These are phyloP conservation scores for Caenorhabditis japonica DNA, from an alignment of 2,888 invertebrate genomes.

Conservation along the genomic window DNA sequence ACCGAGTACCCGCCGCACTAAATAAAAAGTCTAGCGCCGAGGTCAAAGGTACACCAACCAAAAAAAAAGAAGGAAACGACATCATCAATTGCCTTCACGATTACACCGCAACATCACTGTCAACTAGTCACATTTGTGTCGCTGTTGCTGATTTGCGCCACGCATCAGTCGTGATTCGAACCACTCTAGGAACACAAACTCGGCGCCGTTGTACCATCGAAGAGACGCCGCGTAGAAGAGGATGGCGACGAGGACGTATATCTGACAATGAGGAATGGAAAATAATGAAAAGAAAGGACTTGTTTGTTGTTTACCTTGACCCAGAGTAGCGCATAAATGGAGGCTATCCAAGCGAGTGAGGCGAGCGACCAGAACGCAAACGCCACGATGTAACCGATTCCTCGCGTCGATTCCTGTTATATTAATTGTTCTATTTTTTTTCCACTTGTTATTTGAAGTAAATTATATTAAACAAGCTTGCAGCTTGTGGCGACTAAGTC, in stretches of 20 bases:
- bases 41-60: slow-evolving; percentile 9
- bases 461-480: no score
- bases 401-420: slow-evolving; percentile 55
- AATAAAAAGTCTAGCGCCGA: no score
- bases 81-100: slow-evolving; percentile 13
- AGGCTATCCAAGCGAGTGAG: slow-evolving; percentile 63
- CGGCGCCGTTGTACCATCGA: slow-evolving; percentile 64
- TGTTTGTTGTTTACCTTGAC: slow-evolving; percentile 41
- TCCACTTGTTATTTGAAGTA: no score
- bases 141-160: background rate
- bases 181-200: slow-evolving; percentile 69
- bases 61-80: background rate
- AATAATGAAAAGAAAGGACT: background rate
- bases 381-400: slow-evolving; percentile 62
- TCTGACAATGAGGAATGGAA: slow-evolving; percentile 15
- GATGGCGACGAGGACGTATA: slow-evolving; percentile 61
- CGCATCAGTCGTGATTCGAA: slow-evolving; percentile 55
- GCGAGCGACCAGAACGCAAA: slow-evolving; percentile 68
- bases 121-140: slow-evolving; percentile 5
- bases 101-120: slow-evolving; percentile 14
- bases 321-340: slow-evolving; percentile 39
- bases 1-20: no score
- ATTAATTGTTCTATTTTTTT: background rate
- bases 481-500: no score
- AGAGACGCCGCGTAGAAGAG: slow-evolving; percentile 63